Base-by-base conservation (phyloP, 2,113 vertebrate species). In the Egretta garzetta region DNA sequence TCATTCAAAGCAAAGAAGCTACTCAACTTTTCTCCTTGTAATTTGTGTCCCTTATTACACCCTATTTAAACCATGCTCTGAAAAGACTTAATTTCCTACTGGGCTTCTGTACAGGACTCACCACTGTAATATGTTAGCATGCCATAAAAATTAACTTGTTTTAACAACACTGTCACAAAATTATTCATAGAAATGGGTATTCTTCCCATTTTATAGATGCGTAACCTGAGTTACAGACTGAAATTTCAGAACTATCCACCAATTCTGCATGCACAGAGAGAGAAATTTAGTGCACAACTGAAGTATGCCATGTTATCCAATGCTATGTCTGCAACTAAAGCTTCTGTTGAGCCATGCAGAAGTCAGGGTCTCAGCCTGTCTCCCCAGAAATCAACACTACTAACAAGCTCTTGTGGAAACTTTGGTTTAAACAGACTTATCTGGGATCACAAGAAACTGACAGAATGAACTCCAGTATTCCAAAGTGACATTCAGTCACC, bases 91-190 rank as follows among this genome's bases (percentile, higher is more conserved):
- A 32, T 56, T 79, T 81, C n/a, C 79, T 45, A 53, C 28, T 59
- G 13, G 9, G 8, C 22, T 66, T 68, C 68, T 59, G 9, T 32
- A 71, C 13, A 43, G 22, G n/a, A 50, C 59, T 73, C n/a, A 45
- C 0, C 0, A 35, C 8, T 23, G 18, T 30, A 79, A 20, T 47
- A 72, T 5, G 8, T 8, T 41, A 45, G 20, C 0, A 0, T 35
- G 33, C 6, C 49, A 52, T 15, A 79, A 63, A 63, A 84, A 52
- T 20, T 49, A 67, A 77, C 17, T 70, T 58, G 4, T 6, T 86
- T 74, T 55, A 26, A 18, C 35, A 96, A 64, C 19, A 19, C 5
- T n/a, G 41, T 2, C 28, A 71, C 9, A 11, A 74, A 24, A 17
- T 41, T 62, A 39, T 68, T 45, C 28, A 50, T 35, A 41, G 60